Evolutionary conservation across 2,888 invertebrate species (phyloP), one percentile per base, ranked within the genome.

Genomic region (Trissolcus brochymenae): DNA sequence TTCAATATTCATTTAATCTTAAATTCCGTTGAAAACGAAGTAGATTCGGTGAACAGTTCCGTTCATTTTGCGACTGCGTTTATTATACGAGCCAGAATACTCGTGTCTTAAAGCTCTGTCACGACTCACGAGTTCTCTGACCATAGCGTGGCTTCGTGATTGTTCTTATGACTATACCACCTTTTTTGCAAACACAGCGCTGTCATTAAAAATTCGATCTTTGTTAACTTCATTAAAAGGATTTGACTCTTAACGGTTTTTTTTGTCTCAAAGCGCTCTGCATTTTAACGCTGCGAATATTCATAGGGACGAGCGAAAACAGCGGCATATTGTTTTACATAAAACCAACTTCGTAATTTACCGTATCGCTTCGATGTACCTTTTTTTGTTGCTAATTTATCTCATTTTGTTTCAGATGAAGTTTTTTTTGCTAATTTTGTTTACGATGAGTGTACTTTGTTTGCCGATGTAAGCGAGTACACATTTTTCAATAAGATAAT

Each of bases 151-250:
- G 41, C 56, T 66, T 55, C 61, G 55, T 53, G 62, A 62, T 62
- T 62, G 62, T 74, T 60, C 60, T 49, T 75, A 65, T 65, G 55
- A 70, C 70, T 70, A 64, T 11, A 21, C 25, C 14, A 49, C 54
- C 65, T 61, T 51, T 25, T 61, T 54, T 55, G 13, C 64, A 61
- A 76, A 66, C 65, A 71, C 13, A 57, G 59, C 61, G 57, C 35
- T 60, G 71, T 61, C 76, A 70, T 76, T 71, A 65, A 76, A 71
- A 76, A 76, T 66, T 76, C 76, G 66, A 67, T 72, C 76, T 76
- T 76, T 71, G 61, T 76, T 76, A 71, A 66, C 40, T 76, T 76
- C 61, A 76, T 71, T 71, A 71, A 71, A 70, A 66, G 53, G 53
- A 76, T 65, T 76, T 49, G 16, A 65, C 60, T 70, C 29, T 61